Percentiles rank a stretch among this genome's conserved stretches.
Evolutionary conservation across 2,797 vertebrate species (phyloP).

Genomic region (Cottoperca gobio): DNA sequence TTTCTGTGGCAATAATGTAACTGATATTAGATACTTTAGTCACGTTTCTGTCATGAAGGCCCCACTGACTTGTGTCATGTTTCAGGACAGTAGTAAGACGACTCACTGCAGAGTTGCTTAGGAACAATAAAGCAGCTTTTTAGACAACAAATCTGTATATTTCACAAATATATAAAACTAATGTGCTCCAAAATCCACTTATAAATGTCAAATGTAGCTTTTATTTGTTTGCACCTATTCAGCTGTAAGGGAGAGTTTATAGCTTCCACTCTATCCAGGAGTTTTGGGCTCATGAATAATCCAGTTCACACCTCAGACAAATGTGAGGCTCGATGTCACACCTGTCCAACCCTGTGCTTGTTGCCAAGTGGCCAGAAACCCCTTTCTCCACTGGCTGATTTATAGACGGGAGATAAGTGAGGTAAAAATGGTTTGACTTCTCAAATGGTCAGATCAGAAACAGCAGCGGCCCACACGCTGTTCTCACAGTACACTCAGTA

Average conservation of each 20-base stretch:
- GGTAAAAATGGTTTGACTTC: background rate
- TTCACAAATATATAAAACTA: background rate
- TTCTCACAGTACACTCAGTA: slow-evolving; percentile 5
- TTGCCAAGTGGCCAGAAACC: slow-evolving; percentile 38
- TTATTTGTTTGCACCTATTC: background rate
- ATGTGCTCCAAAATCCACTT: background rate
- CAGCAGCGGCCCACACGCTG: slow-evolving; percentile 24
- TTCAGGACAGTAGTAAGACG: slow-evolving; percentile 30
- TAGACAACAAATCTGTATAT: background rate
- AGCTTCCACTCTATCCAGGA: background rate
- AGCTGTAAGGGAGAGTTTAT: background rate
- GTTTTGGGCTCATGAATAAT: slow-evolving; percentile 59
- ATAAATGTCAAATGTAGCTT: too few relatives aligned
- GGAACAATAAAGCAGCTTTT: background rate
- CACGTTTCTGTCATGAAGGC: slow-evolving; percentile 17
- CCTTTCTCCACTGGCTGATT: slow-evolving; percentile 1
- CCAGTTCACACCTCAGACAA: slow-evolving; percentile 40
- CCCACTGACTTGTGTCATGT: slow-evolving; percentile 48
- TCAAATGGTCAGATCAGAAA: slow-evolving; percentile 2
- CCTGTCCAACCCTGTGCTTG: slow-evolving; percentile 24
- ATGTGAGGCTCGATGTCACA: slow-evolving; percentile 40
- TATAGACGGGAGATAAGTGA: background rate
- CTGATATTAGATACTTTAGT: slow-evolving; percentile 24
- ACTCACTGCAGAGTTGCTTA: background rate
- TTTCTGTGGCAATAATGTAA: slow-evolving; percentile 5